Conservation (phyloP, 2,888 invertebrate genomes). For the Lacanobia oleracea region DNA sequence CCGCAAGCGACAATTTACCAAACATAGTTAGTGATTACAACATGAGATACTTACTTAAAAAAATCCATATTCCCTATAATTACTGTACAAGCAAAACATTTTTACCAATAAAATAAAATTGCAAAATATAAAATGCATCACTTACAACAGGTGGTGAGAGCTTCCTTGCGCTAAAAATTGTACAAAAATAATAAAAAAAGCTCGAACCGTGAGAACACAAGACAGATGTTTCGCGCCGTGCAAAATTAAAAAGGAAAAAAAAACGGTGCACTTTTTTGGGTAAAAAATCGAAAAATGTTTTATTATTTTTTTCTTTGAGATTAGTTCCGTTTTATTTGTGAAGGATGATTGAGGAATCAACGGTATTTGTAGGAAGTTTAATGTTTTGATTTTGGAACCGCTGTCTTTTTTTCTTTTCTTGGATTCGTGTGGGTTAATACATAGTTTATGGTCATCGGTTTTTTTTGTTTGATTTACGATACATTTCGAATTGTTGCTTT, state of each 20-base stretch:
- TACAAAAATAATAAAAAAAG: slow-evolving; percentile 40
- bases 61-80: not conserved
- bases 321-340: slow-evolving; percentile 38
- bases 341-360: slow-evolving; percentile 26
- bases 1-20: not conserved
- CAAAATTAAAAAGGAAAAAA: slow-evolving; percentile 31
- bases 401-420: slow-evolving; percentile 4
- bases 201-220: slow-evolving; percentile 44
- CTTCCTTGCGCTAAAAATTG: slow-evolving; percentile 17
- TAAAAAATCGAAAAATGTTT: slow-evolving; percentile 25
- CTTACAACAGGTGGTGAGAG: slow-evolving; percentile 32
- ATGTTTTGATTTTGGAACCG: slow-evolving; percentile 23
- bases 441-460: not conserved
- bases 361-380: slow-evolving; percentile 27
- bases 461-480: not conserved
- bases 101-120: not conserved
- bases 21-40: no score
- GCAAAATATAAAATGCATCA: slow-evolving; percentile 3
- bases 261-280: slow-evolving; percentile 21
- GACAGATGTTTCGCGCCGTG: slow-evolving; percentile 53
- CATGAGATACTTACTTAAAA: no score
- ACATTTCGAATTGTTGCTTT: not conserved
- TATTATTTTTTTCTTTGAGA: slow-evolving; percentile 29
- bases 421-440: not conserved
- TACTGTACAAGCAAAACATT: not conserved